phyloP scores from a whole-genome alignment of 1,140 invertebrate species.

The Heliconius hewitsoni region DNA sequence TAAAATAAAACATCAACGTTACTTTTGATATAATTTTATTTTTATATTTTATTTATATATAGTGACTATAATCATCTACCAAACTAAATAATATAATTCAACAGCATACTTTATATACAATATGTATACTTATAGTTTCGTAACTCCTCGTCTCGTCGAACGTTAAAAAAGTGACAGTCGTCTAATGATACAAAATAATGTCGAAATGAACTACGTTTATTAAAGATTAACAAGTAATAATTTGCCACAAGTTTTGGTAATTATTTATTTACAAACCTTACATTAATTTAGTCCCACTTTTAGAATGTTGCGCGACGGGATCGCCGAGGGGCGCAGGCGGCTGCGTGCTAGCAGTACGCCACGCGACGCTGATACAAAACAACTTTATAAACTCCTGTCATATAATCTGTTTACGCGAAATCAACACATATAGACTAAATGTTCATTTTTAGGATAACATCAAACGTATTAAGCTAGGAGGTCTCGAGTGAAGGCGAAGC shows the following conservation, averaged over 20 bases:
- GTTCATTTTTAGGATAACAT: background rate
- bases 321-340: background rate
- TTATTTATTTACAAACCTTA: constrained; percentile 79
- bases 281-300: constrained; percentile 79
- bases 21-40: constrained; percentile 74
- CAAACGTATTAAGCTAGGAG: background rate
- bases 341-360: background rate
- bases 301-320: constrained; percentile 54
- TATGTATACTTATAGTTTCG: constrained; percentile 71
- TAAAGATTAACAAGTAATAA: constrained; percentile 75
- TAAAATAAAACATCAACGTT: constrained; percentile 8
- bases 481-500: background rate
- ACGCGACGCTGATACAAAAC: background rate
- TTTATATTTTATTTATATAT: constrained; percentile 76
- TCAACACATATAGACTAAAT: constrained; percentile 8
- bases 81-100: constrained; percentile 81
- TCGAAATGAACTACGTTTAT: constrained; percentile 64
- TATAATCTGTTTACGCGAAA: constrained; percentile 5
- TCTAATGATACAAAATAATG: constrained; percentile 70
- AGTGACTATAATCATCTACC: constrained; percentile 79
- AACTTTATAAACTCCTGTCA: background rate
- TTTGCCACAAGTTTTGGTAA: constrained; percentile 76
- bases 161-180: constrained; percentile 63
- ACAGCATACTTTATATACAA: constrained; percentile 79
- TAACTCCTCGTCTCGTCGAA: constrained; percentile 57